Conservation (phyloP, 2,797 vertebrate genomes). For the Danio tinwini region DNA sequence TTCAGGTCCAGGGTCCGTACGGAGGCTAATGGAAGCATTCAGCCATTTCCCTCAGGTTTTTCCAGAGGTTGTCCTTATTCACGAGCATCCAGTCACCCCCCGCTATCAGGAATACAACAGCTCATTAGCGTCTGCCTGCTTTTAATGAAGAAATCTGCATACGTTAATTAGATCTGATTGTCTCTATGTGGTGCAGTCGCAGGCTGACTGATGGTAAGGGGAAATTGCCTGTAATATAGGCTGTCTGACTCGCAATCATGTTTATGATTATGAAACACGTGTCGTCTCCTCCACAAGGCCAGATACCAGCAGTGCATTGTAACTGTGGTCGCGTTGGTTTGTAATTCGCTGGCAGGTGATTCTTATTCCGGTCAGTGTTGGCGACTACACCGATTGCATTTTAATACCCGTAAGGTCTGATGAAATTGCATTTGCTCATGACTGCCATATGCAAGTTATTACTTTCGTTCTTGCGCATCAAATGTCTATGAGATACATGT, state of each 20-base stretch:
- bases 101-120: conserved; percentile 58
- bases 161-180: conserved; percentile 65
- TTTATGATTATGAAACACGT: conserved; percentile 63
- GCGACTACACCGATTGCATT: conserved; percentile 22
- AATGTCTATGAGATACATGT: conserved; percentile 13
- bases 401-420: conserved; percentile 33
- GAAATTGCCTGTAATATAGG: conserved; percentile 56
- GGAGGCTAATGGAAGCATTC: conserved; percentile 50
- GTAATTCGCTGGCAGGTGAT: conserved; percentile 47
- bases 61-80: conserved; percentile 53
- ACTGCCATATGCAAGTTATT: conserved; percentile 26
- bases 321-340: conserved; percentile 46
- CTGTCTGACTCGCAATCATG: conserved; percentile 55
- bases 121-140: conserved; percentile 61
- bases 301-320: conserved; percentile 39
- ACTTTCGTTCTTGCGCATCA: conserved; percentile 13
- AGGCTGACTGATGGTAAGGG: conserved; percentile 57
- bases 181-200: conserved; percentile 52
- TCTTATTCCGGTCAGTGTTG: conserved; percentile 24
- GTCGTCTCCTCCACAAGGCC: conserved; percentile 49
- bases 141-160: conserved; percentile 65
- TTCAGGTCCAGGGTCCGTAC: conserved; percentile 2
- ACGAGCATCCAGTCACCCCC: conserved; percentile 36
- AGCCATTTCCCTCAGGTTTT: conserved; percentile 49
- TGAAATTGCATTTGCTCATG: conserved; percentile 15